Percentiles rank a stretch among this genome's conserved stretches.
Evolutionary conservation across 2,888 invertebrate species (phyloP).

Genomic region (Patella depressa): DNA sequence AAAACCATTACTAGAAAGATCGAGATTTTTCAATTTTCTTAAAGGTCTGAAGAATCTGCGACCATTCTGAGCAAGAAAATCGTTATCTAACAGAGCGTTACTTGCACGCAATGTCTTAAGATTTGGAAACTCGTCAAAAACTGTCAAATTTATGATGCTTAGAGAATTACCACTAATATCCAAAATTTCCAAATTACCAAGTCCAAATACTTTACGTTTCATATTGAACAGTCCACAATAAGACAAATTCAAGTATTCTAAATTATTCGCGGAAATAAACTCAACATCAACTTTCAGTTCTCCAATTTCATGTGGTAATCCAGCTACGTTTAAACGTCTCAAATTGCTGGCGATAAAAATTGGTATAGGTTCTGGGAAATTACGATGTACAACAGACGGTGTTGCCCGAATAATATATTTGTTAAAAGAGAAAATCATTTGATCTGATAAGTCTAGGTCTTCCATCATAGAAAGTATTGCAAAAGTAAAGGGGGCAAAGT

Average conservation of each 20-base stretch:
- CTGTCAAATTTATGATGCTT: not conserved
- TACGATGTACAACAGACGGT: too few relatives aligned
- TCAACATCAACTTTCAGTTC: not conserved
- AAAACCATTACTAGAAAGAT: slow-evolving; percentile 7
- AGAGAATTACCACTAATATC: not conserved
- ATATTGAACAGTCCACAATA: not conserved
- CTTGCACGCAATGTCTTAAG: not conserved
- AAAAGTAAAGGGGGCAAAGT: not conserved
- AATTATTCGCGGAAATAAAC: not conserved
- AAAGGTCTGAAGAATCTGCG: not conserved
- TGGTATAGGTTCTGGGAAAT: too few relatives aligned
- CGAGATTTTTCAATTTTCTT: not conserved
- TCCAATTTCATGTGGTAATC: not conserved
- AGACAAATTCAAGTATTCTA: not conserved
- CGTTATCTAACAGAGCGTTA: not conserved
- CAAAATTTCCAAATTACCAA: not conserved
- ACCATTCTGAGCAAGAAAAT: not conserved
- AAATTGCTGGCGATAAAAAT: not conserved
- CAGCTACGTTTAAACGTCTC: not conserved
- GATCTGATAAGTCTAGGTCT: not conserved
- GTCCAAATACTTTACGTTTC: not conserved
- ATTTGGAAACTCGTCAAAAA: slow-evolving; percentile 7
- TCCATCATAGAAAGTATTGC: not conserved
- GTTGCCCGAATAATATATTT: not conserved
- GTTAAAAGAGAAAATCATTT: not conserved